Base-by-base conservation (phyloP, 2,797 vertebrate genomes). In the Kryptopterus vitreolus region DNA sequence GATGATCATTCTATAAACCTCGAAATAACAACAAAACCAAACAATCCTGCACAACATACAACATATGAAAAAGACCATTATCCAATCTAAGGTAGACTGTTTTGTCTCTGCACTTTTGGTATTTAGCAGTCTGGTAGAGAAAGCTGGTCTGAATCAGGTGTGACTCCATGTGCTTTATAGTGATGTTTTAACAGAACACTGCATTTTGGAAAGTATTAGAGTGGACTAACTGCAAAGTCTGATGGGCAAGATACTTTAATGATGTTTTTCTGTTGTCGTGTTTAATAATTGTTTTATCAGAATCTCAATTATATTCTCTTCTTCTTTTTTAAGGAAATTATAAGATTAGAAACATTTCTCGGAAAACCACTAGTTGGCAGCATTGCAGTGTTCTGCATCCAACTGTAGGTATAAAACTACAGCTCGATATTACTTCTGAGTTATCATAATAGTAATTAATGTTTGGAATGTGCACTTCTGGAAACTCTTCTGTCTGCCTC, bases 401-500 rank as follows among this genome's bases (percentile, higher is more conserved):
- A 4, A 33, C 22, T n/a, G 2, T 35, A 13, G 2, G 16, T 46
- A n/a, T n/a, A 13, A 74, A 50, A 77, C 33, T 43, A 43, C 38
- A 18, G 48, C 50, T 3, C 33, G 15, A 55, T 55, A 55, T 3
- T 50, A 9, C 18, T 18, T 76, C 24, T 63, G 43, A 33, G 43
- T 22, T 50, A 29, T 29, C 22, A 29, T 63, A 48, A 72, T 20
- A 12, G 8, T 20, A 15, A 59, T 57, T 33, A 33, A 15, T 50
- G 13, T 20, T 16, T 33, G 65, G 43, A 50, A 62, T 70, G 70
- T 70, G 61, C 38, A 38, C 4, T 77, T 70, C 38, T 68, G 31
- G 48, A 48, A 73, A 79, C 29, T 38, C 70, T 33, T 58, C 55
- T 52, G 59, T 78, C 63, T 59, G 20, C 59, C 69, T 66, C 61